These are phyloP conservation scores for Hyphantria cunea DNA, from an alignment of 1,140 invertebrate species.

Conservation along the genomic window DNA sequence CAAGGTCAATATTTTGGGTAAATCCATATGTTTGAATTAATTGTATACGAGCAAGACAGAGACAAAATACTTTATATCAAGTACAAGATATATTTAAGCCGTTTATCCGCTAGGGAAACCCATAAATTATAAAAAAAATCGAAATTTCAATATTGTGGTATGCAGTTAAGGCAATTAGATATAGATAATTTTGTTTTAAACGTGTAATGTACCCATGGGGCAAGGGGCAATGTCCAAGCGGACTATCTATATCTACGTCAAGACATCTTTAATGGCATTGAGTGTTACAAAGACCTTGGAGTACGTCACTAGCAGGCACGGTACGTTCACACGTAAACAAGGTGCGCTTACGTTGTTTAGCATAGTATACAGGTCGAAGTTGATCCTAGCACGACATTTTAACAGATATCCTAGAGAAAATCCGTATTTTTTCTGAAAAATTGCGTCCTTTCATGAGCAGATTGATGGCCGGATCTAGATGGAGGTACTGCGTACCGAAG, in stretches of 20 bases:
- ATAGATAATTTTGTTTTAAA: slow-evolving; percentile 20
- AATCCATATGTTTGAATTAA: slow-evolving; percentile 60
- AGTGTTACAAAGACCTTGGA: slow-evolving; percentile 51
- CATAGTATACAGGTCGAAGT: slow-evolving; percentile 46
- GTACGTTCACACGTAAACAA: slow-evolving; percentile 53
- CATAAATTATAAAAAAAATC: slow-evolving; percentile 35
- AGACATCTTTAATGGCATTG: slow-evolving; percentile 27
- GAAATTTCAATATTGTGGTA: slow-evolving; percentile 44
- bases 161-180: slow-evolving; percentile 40
- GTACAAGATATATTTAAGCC: slow-evolving; percentile 34
- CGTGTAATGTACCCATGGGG: neutral
- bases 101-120: slow-evolving; percentile 53
- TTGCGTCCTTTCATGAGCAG: slow-evolving; percentile 2
- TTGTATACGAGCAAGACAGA: slow-evolving; percentile 7
- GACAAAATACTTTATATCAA: slow-evolving; percentile 26
- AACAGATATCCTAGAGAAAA: slow-evolving; percentile 52
- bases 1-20: slow-evolving; percentile 40
- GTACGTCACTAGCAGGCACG: slow-evolving; percentile 38
- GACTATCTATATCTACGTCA: neutral
- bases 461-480: slow-evolving; percentile 6
- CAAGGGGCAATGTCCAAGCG: neutral
- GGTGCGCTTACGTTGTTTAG: slow-evolving; percentile 32
- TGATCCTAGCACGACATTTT: slow-evolving; percentile 28
- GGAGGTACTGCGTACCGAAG: neutral
- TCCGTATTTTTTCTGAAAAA: slow-evolving; percentile 24